These are phyloP conservation scores for Aricia artaxerxes DNA, from an alignment of 2,888 invertebrate genomes.

Conservation along the genomic window DNA sequence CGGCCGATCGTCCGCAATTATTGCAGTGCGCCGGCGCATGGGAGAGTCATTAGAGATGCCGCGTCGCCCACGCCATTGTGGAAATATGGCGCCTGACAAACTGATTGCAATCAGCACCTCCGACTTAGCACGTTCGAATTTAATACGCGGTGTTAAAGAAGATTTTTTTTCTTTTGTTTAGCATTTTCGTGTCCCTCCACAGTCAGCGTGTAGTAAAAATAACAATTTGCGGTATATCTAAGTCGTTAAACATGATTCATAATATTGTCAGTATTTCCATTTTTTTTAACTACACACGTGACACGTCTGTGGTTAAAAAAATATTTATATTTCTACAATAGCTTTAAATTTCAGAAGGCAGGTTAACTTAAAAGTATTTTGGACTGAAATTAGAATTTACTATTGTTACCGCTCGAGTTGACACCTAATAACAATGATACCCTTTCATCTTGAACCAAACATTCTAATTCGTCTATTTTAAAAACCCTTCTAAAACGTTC, in stretches of 20 bases:
- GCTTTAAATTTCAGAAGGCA: not conserved
- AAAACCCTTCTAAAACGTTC: not conserved
- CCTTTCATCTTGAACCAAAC: not conserved
- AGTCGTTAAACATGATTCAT: too few relatives aligned
- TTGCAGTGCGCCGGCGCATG: conserved; percentile 66
- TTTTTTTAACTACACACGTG: too few relatives aligned
- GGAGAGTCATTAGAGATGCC: conserved; percentile 68
- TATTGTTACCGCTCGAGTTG: not conserved
- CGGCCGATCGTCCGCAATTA: conserved; percentile 74
- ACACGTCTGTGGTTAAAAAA: too few relatives aligned
- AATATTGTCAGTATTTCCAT: too few relatives aligned
- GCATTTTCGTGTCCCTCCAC: not conserved
- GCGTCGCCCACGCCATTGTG: conserved; percentile 52
- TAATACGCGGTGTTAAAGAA: conserved; percentile 14
- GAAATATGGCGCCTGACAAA: conserved; percentile 64
- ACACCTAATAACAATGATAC: not conserved
- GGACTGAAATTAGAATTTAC: not conserved
- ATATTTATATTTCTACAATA: too few relatives aligned
- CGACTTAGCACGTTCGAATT: conserved; percentile 40
- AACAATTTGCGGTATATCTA: too few relatives aligned
- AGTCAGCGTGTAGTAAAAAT: too few relatives aligned
- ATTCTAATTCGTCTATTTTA: conserved; percentile 2
- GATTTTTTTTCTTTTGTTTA: not conserved
- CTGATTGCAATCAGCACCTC: conserved; percentile 69
- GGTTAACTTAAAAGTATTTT: not conserved